Base-by-base conservation (phyloP, 2,797 vertebrate genomes). In the Anguilla megastoma region DNA sequence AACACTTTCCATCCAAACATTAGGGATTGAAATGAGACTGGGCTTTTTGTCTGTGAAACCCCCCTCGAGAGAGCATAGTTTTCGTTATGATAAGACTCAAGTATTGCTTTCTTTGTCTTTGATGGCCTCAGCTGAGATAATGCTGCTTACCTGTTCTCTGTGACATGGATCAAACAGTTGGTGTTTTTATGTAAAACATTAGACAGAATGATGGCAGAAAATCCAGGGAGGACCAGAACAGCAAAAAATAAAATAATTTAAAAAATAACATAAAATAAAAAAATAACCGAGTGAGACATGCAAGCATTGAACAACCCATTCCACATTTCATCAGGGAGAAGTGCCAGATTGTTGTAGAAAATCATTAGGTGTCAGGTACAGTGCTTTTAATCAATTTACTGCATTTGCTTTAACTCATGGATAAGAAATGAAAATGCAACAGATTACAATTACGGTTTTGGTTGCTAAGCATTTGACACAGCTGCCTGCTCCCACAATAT, bases 81-180 rank as follows among this genome's bases (percentile, higher is more conserved):
- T 50, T 52, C 24, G 21, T 52, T 56, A 48, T 86, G 52, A 84
- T 54, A 71, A 85, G 69, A 86, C 88, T 85, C 58, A 69, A 52
- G 54, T 89, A 58, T 30, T 83, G 60, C 52, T 63, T 85, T 48
- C 85, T 85, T 41, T 85, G 82, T 80, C 85, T 88, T 88, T 89
- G 86, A 87, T 91, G 41, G 66, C 82, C 88, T 82, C 76, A n/a
- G n/a, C 48, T 27, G 30, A 93, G 91, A 92, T 82, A 89, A 86
- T 92, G 92, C 93, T 92, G 92, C 92, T 88, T 93, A 90, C 89
- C 90, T 87, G 86, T 90, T 94, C 90, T 92, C 89, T 41, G 92
- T 93, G 88, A 89, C 87, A 91, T 91, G 91, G 91, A 93, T 93
- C 91, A 94, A 95, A 93, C 95, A 92, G 91, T 93, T 94, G 91